Conservation (phyloP, 2,888 invertebrate species). For the Dexiosoma caninum region DNA sequence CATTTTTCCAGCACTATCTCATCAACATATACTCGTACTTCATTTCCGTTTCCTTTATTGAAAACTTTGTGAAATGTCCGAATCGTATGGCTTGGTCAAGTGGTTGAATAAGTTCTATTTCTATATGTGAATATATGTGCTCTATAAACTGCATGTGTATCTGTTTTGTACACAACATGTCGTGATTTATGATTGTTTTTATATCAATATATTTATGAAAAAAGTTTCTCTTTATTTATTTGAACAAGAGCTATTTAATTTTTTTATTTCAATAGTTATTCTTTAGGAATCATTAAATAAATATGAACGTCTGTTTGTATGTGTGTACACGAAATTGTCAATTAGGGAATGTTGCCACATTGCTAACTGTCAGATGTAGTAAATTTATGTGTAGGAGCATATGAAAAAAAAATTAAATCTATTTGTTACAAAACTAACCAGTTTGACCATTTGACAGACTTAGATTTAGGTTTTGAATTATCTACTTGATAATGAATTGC, state of each 20-base stretch:
- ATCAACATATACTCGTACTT: too few species aligned
- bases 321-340: constrained; percentile 1
- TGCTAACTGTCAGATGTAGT: background rate
- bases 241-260: constrained; percentile 35
- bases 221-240: constrained; percentile 19
- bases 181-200: constrained; percentile 49
- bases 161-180: constrained; percentile 15
- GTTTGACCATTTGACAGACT: too few species aligned
- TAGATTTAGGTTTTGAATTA: too few species aligned
- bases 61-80: too few species aligned
- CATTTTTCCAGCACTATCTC: too few species aligned
- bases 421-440: background rate
- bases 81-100: too few species aligned
- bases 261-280: constrained; percentile 11
- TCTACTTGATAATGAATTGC: too few species aligned
- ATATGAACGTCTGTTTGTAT: background rate
- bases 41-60: too few species aligned
- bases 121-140: too few species aligned
- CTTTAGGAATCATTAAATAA: constrained; percentile 1
- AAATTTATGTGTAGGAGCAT: background rate
- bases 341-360: constrained; percentile 14
- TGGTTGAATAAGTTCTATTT: too few species aligned
- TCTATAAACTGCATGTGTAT: background rate
- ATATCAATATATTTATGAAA: constrained; percentile 34
- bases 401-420: background rate